Evolutionary conservation across 2,797 vertebrate genomes (phyloP).

Genomic region (Amazona ochrocephala): DNA sequence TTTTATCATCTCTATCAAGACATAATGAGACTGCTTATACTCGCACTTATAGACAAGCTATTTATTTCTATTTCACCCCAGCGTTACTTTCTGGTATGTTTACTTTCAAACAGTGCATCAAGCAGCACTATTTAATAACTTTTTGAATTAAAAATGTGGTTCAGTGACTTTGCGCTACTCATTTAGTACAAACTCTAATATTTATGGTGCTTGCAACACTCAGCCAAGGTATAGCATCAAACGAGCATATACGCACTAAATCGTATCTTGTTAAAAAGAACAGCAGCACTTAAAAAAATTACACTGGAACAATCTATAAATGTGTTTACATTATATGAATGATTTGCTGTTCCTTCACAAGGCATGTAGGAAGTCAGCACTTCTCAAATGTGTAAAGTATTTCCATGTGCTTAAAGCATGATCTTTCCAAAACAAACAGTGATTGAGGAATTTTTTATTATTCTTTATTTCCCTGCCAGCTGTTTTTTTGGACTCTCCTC

Average conservation of each 20-base stretch:
- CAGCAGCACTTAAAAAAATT: slow-evolving; percentile 62
- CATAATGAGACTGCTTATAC: neutral
- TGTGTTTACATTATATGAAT: slow-evolving; percentile 72
- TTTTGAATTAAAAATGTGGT: neutral
- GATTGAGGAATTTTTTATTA: slow-evolving; percentile 66
- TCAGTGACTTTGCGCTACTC: neutral
- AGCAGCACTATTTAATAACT: neutral
- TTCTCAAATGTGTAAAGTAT: slow-evolving; percentile 78
- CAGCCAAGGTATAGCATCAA: slow-evolving; percentile 43
- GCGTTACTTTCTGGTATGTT: neutral
- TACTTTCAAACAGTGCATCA: slow-evolving; percentile 16
- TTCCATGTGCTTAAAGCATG: slow-evolving; percentile 78
- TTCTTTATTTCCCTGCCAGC: slow-evolving; percentile 74
- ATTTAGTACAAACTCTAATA: neutral
- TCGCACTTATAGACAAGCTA: neutral
- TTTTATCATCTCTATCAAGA: neutral
- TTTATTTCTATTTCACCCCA: neutral
- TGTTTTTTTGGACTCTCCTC: slow-evolving; percentile 55
- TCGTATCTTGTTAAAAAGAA: slow-evolving; percentile 57
- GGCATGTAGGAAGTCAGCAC: slow-evolving; percentile 74
- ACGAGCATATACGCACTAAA: slow-evolving; percentile 27
- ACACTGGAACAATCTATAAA: slow-evolving; percentile 71
- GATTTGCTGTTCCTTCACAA: slow-evolving; percentile 76
- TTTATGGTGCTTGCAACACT: slow-evolving; percentile 13
- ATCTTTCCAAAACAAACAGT: slow-evolving; percentile 78